phyloP scores from a whole-genome alignment of 2,888 invertebrate genomes.

The Chymomyza amoena region DNA sequence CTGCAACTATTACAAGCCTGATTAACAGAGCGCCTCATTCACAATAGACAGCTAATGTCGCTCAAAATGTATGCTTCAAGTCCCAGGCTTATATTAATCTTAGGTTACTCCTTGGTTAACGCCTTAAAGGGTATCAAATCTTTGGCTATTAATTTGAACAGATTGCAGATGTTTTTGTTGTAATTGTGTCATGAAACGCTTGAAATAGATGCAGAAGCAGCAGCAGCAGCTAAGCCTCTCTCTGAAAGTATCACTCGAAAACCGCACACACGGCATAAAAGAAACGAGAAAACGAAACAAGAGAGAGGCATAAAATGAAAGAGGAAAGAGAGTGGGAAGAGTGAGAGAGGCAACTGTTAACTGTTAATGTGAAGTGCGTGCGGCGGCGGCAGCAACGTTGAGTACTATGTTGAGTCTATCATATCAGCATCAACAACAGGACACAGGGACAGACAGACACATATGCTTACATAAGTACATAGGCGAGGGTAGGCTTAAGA shows the following conservation, averaged over 20 bases:
- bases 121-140: not conserved
- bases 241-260: slow-evolving; percentile 33
- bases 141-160: not conserved
- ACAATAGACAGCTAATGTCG: too few relatives aligned
- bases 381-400: slow-evolving; percentile 3
- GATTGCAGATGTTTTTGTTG: slow-evolving; percentile 25
- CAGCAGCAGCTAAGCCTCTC: not conserved
- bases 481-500: not conserved
- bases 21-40: too few relatives aligned
- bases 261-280: slow-evolving; percentile 30
- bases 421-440: slow-evolving; percentile 57
- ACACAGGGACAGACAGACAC: not conserved
- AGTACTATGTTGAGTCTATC: slow-evolving; percentile 51
- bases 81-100: too few relatives aligned
- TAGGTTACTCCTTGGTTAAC: too few relatives aligned
- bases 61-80: too few relatives aligned
- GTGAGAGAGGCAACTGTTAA: slow-evolving; percentile 26
- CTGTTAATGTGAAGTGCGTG: slow-evolving; percentile 61
- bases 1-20: too few relatives aligned
- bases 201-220: not conserved
- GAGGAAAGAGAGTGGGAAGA: not conserved
- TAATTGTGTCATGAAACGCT: slow-evolving; percentile 34
- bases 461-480: not conserved
- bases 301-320: not conserved
- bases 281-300: slow-evolving; percentile 12